Conservation (phyloP, 2,113 vertebrate genomes). For the Mesoclemmys tuberculata region DNA sequence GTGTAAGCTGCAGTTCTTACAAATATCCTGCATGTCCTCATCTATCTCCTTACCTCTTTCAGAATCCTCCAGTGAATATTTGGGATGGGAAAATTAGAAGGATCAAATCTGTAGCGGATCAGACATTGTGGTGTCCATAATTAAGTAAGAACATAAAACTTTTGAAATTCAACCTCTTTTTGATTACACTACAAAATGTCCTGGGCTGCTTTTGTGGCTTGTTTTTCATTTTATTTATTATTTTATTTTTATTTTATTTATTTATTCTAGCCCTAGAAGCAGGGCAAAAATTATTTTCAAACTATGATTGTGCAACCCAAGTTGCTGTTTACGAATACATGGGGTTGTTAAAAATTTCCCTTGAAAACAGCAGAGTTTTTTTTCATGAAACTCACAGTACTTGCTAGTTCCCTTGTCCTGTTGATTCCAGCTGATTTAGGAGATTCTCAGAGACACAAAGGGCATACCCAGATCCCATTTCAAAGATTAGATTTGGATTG, state of each 20-base stretch:
- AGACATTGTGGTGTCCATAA: neutral
- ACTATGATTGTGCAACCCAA: neutral
- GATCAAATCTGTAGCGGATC: neutral
- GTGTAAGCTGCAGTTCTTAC: neutral
- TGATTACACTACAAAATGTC: neutral
- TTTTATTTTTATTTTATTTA: too few species aligned
- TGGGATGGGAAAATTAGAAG: neutral
- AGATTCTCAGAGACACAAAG: neutral
- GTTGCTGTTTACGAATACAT: neutral
- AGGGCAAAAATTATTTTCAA: neutral
- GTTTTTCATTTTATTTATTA: accelerated
- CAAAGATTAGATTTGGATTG: neutral
- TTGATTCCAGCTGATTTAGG: neutral
- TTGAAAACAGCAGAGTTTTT: neutral
- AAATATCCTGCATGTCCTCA: neutral
- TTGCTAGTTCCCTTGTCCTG: accelerated
- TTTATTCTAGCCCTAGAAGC: neutral
- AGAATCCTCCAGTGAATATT: neutral
- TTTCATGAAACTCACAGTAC: neutral
- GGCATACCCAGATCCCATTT: accelerated
- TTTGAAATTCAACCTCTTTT: neutral
- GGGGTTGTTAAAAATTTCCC: neutral
- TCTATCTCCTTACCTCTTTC: neutral
- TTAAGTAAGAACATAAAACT: neutral
- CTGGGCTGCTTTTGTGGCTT: neutral